Evolutionary conservation across 2,888 invertebrate species (phyloP), one percentile per base, ranked within the genome.

Genomic region (Deladenus siricidicola): DNA sequence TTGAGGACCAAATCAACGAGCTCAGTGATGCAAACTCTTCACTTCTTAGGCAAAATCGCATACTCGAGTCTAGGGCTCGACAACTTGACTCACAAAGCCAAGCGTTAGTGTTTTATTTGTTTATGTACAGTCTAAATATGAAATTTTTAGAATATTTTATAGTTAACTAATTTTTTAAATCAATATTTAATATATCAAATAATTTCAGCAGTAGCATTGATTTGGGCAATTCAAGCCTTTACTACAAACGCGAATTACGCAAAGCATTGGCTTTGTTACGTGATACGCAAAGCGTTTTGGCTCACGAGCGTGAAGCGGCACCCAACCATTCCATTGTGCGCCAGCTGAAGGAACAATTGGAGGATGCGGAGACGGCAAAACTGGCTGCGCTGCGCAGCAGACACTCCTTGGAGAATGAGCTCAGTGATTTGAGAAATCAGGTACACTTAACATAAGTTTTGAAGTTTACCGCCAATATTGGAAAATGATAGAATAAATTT

Each of bases 21-120:
- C 92, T 93, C 80, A 91, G 92, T 80, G 88, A 90, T 64, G 91
- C 92, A 80, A 85, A 92, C 43, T 90, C 90, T 42, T 81, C 87
- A 62, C 82, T 92, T 50, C 81, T 90, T 42, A 85, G 90, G 14
- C 91, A 93, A 78, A 89, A 91, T 63, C 89, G 92, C 79, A 90
- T 92, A 75, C 81, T 93, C 62, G 94, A 66, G 30, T 24, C 49
- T 8, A 24, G 62, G 19, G 34, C 51, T 23, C 69, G 69, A 14
- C 68, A 70, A 44, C 42, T 70, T 4, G 69, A 65, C 44, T 55
- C 67, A 19, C 65, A 69, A 48, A 53, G 51, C 28, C 69, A 69
- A 26, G 56, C 60, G 64, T 64, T 34, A 28, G 39, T 43, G 6
- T 4, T 23, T 17, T 17, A 28, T 62, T 29, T 64, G 4, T 52